Evolutionary conservation across 1,140 invertebrate species (phyloP).

Genomic region (Brachystomella parvula): DNA sequence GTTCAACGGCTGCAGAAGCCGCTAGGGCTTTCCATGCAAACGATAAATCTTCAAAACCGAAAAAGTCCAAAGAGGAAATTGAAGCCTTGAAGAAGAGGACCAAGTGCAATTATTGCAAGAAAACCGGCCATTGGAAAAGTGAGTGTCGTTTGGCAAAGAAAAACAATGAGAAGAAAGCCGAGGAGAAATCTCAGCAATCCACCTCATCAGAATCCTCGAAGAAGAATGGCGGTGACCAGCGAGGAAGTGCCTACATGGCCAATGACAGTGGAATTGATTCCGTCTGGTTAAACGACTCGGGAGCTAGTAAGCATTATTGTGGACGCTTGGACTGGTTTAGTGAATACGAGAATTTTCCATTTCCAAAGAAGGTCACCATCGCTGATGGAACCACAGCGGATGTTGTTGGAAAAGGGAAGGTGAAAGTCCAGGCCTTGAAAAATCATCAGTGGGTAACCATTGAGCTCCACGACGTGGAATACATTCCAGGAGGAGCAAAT

Average conservation of each 20-base stretch:
- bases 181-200: neutral
- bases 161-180: too few species aligned
- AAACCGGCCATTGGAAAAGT: neutral
- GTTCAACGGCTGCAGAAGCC: neutral
- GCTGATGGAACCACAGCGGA: neutral
- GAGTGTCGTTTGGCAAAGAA: constrained; percentile 11
- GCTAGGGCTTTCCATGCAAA: neutral
- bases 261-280: neutral
- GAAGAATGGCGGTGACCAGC: too few species aligned
- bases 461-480: constrained; percentile 5
- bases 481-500: constrained; percentile 13
- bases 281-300: constrained; percentile 3
- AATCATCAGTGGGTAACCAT: neutral
- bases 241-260: neutral
- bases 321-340: neutral
- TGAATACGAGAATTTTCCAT: neutral
- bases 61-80: constrained; percentile 6
- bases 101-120: neutral
- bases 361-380: neutral
- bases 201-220: neutral
- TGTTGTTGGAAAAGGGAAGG: neutral
- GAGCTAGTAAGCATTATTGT: neutral
- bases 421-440: neutral
- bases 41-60: too few species aligned
- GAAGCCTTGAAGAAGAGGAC: neutral